Evolutionary conservation across 2,113 vertebrate species (phyloP), one percentile per base, ranked within the genome.

Genomic region (Marmota flaviventris): DNA sequence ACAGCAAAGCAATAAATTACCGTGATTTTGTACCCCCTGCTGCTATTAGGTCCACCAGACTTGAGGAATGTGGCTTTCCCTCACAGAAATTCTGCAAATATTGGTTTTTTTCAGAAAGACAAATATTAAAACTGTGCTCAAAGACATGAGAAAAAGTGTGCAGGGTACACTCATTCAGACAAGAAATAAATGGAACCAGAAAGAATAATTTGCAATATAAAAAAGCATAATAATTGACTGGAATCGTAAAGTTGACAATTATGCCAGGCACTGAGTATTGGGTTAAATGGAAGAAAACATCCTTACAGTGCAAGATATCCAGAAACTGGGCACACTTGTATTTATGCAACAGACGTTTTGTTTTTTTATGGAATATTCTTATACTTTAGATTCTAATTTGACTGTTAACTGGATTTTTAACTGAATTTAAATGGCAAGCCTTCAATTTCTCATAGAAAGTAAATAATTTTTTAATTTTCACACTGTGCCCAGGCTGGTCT

Each of bases 1-100:
- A 97, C 45, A 98, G 97, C 76, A 98, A 98, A 98, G 97, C 85
- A 79, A 98, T 96, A 98, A 98, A 98, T 98, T 98, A 98, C 98
- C 92, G 63, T 98, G 98, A 98, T 98, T 98, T 86, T 96, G 97
- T 97, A 97, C 97, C 98, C 97, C 98, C 98, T 96, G 98, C 97
- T 79, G 98, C 96, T 98, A 96, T 92, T 92, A 97, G 97, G 98
- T 97, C 90, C 67, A 98, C 98, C 97, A 96, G 96, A 53, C 94
- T 98, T 98, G 77, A 98, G 95, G 97, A 98, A 98, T 94, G 97
- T 98, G 98, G 98, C 98, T 98, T 98, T 97, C 90, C 97, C 96
- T 98, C 98, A 95, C 32, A 98, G 96, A 97, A 98, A 98, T 97
- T 95, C 95, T 96, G 97, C 97, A 97, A 98, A 98, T 98, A 98